Conservation (phyloP, 2,797 vertebrate species). For the Salarias fasciatus region DNA sequence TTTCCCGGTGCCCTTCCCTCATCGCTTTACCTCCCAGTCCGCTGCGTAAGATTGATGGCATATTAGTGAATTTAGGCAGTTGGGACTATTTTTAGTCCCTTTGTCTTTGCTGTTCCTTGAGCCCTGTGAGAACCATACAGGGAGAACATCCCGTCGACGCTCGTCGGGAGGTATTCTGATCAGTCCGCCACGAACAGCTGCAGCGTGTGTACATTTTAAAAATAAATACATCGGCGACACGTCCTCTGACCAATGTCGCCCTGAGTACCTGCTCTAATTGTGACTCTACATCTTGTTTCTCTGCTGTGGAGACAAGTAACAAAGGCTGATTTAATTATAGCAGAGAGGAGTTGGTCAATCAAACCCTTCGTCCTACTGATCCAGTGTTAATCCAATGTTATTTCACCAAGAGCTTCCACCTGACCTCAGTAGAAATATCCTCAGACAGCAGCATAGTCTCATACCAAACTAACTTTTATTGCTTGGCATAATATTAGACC, state of each 20-base stretch:
- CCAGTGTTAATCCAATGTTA: slow-evolving; percentile 17
- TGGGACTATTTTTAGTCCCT: slow-evolving; percentile 72
- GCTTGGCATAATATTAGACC: slow-evolving; percentile 32
- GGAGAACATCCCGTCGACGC: slow-evolving; percentile 42
- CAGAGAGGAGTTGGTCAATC: slow-evolving; percentile 40
- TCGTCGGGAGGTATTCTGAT: slow-evolving; percentile 34
- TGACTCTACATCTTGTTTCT: slow-evolving; percentile 34
- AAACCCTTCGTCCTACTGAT: slow-evolving; percentile 37
- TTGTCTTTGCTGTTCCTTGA: slow-evolving; percentile 53
- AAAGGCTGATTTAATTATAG: slow-evolving; percentile 63
- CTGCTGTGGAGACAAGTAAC: slow-evolving; percentile 25
- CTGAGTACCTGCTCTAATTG: slow-evolving; percentile 58
- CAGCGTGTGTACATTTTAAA: slow-evolving; percentile 24
- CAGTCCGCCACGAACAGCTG: slow-evolving; percentile 31
- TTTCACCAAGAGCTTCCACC: slow-evolving; percentile 26
- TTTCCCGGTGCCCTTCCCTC: slow-evolving; percentile 68
- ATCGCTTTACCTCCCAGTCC: slow-evolving; percentile 74
- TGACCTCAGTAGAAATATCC: too few relatives aligned
- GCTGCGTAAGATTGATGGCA: slow-evolving; percentile 77
- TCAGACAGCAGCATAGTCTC: slow-evolving; percentile 16
- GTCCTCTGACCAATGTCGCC: slow-evolving; percentile 37
- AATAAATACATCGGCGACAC: slow-evolving; percentile 30
- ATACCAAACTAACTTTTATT: slow-evolving; percentile 45
- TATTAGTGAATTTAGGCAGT: slow-evolving; percentile 60
- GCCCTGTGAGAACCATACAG: slow-evolving; percentile 2